These are phyloP conservation scores for Clinocottus analis DNA, from an alignment of 2,113 vertebrate species.

Conservation along the genomic window DNA sequence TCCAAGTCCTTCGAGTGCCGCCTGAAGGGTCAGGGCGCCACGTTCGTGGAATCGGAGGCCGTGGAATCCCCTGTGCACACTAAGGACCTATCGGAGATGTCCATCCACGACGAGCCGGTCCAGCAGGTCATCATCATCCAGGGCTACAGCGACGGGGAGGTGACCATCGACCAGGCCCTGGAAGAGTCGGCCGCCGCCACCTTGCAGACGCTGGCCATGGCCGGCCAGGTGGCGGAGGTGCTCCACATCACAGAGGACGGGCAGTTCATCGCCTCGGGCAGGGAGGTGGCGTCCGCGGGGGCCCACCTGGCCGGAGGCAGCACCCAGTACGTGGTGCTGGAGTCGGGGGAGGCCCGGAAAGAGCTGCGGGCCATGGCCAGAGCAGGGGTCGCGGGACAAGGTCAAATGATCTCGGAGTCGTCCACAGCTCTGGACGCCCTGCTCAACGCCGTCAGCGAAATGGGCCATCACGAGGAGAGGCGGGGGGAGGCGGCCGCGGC, in stretches of 20 bases:
- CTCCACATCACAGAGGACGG: constrained; percentile 96
- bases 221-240: constrained; percentile 92
- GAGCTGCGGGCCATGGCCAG: constrained; percentile 74
- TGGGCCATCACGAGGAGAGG: constrained; percentile 84
- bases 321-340: constrained; percentile 92
- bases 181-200: constrained; percentile 96
- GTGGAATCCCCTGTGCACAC: constrained; percentile 75
- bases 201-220: constrained; percentile 95
- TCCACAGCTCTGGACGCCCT: constrained; percentile 92
- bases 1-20: constrained; percentile 99
- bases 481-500: constrained; percentile 52
- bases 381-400: constrained; percentile 58
- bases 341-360: constrained; percentile 79
- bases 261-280: constrained; percentile 88
- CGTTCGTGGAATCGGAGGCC: constrained; percentile 90
- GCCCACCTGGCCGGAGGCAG: constrained; percentile 81
- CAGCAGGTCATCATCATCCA: constrained; percentile 99
- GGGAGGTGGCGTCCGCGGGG: constrained; percentile 74
- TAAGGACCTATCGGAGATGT: constrained; percentile 52
- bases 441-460: constrained; percentile 92
- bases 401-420: constrained; percentile 78
- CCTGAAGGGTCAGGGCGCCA: constrained; percentile 94
- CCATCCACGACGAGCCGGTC: constrained; percentile 79
- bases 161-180: constrained; percentile 88
- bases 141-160: constrained; percentile 87